These are phyloP conservation scores for Raja brachyura DNA, from an alignment of 2,113 vertebrate species.

Conservation along the genomic window DNA sequence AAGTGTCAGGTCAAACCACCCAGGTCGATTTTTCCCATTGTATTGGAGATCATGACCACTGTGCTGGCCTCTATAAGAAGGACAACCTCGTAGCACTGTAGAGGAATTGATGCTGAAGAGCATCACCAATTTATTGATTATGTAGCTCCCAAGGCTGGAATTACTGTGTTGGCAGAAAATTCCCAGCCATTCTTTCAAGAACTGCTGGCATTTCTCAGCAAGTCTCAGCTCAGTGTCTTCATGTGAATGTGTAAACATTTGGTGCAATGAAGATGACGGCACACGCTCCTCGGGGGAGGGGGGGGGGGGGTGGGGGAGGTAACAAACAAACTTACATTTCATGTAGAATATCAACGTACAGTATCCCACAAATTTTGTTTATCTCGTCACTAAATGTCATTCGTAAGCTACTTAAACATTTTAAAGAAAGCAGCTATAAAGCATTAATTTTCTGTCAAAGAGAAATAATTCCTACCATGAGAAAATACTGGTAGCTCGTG, in stretches of 20 bases:
- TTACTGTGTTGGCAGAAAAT: too few species aligned
- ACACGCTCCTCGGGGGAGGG: background rate
- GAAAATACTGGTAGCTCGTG: background rate
- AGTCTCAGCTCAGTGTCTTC: background rate
- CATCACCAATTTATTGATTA: too few species aligned
- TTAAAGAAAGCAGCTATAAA: background rate
- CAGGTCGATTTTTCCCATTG: too few species aligned
- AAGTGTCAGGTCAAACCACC: too few species aligned
- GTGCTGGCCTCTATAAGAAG: too few species aligned
- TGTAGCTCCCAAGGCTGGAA: too few species aligned
- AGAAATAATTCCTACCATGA: background rate
- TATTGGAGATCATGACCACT: too few species aligned
- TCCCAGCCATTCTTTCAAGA: too few species aligned
- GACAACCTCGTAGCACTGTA: too few species aligned
- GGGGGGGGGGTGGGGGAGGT: too few species aligned
- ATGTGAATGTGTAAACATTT: background rate
- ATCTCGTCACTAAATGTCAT: background rate
- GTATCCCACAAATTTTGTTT: background rate
- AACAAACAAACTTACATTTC: background rate
- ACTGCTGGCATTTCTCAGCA: too few species aligned
- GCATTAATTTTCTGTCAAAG: background rate
- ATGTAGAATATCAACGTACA: background rate
- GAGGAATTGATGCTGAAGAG: too few species aligned
- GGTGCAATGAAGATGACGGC: background rate
- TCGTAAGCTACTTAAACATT: background rate